Base-by-base conservation (phyloP, 2,113 vertebrate genomes). In the Hepsetus odoe region DNA sequence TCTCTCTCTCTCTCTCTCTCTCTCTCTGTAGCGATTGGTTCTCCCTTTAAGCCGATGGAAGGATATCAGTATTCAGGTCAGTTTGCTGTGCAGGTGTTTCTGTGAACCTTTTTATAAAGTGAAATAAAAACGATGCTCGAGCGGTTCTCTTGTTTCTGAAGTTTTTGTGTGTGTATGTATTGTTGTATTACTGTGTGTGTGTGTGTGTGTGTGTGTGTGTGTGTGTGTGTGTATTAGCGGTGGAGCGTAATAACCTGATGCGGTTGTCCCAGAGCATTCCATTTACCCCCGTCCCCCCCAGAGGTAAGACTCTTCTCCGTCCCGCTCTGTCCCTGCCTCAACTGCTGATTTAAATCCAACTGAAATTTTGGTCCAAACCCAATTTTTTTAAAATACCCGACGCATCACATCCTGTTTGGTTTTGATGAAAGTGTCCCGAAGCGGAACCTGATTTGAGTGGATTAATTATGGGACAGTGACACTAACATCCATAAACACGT, bases 241-340 rank as follows among this genome's bases (percentile, higher is more conserved):
- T 99, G 82, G 98, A 99, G 92, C 95, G 97, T 86, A 99, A 99
- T 90, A 99, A 99, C 88, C 91, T 99, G 91, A 99, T 99, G 98
- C 92, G 98, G 82, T 91, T 99, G 82, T 97, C 98, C 49, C 97
- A 98, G 90, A 99, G 96, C 77, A 99, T 99, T 89, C 97, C 97
- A 13, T 99, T 99, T 91, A 98, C 96, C 83, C 98, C 98, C 18
- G 97, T 99, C 83, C 97, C 96, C 89, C 96, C 96, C 79, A 95
- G 95, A 97, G 98, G 98, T 98, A 91, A 92, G 92, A 86, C 73
- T 0, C 76, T 62, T 62, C n/a, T n/a, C 58, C 14, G 8, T 22
- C 35, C 49, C 30, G 33, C 33, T 32, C 1, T 6, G 12, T 32
- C 11, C 30, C 66, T 58, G n/a, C n/a, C n/a, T n/a, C n/a, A n/a